A percentile compares a stretch with the other conserved stretches of the same genome.
Conservation (phyloP, 2,113 vertebrate species). For the Neodon shergylaensis region DNA sequence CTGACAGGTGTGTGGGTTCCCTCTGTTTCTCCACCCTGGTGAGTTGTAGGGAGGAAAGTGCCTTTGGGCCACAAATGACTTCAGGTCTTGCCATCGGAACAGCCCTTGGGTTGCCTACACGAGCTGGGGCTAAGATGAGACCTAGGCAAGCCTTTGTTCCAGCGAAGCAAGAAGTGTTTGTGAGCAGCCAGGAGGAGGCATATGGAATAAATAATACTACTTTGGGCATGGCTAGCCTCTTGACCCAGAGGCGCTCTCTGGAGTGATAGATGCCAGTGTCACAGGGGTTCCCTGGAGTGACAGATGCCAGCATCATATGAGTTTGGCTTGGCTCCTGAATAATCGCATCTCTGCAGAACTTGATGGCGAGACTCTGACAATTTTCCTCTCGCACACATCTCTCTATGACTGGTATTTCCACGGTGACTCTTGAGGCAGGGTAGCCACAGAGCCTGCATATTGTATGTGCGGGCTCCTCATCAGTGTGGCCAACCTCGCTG, state of each 20-base stretch:
- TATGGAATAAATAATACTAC: background rate
- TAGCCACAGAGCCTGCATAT: background rate
- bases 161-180: background rate
- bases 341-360: background rate
- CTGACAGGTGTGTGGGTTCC: background rate
- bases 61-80: background rate
- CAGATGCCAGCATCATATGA: background rate
- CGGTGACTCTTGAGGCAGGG: background rate
- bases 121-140: background rate
- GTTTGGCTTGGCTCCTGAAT: background rate
- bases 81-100: background rate
- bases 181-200: background rate
- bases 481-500: background rate
- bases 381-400: background rate
- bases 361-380: background rate
- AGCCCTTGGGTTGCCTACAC: background rate
- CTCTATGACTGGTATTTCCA: background rate
- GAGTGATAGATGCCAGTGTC: background rate
- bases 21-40: constrained; percentile 2
- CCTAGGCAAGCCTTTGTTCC: background rate
- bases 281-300: too few relatives aligned
- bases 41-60: background rate
- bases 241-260: background rate
- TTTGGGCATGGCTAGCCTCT: background rate
- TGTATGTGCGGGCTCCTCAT: background rate